These are phyloP conservation scores for Odontocolon sp. DNA, from an alignment of 2,888 invertebrate genomes.

Conservation along the genomic window DNA sequence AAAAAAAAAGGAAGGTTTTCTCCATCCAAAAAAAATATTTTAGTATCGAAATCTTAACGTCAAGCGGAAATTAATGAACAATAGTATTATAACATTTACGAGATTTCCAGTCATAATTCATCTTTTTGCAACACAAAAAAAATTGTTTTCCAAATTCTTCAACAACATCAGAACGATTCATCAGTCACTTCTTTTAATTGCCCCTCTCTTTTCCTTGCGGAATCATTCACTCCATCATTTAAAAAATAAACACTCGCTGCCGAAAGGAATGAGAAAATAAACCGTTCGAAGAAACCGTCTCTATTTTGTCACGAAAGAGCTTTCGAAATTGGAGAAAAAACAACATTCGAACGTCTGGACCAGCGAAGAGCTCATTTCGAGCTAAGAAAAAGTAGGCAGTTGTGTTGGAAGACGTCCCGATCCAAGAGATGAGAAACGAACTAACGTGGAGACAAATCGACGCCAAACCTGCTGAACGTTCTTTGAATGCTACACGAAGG, in stretches of 20 bases:
- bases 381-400: neutral
- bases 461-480: conserved; percentile 10
- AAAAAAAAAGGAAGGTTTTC: too few species aligned
- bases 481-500: conserved; percentile 5
- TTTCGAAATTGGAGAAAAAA: conserved; percentile 43
- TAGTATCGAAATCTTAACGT: too few species aligned
- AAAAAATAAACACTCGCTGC: conserved; percentile 34
- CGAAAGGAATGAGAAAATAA: conserved; percentile 39
- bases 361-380: neutral
- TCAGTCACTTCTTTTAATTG: neutral
- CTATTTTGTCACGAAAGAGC: conserved; percentile 10
- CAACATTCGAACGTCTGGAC: conserved; percentile 10
- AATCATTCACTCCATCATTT: conserved; percentile 17
- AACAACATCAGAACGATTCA: neutral
- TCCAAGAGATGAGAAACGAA: conserved; percentile 36
- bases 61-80: too few species aligned
- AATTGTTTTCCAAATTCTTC: neutral
- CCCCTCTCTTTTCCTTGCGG: neutral
- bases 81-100: too few species aligned
- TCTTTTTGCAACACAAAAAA: neutral
- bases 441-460: conserved; percentile 53
- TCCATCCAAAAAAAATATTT: too few species aligned
- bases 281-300: conserved; percentile 22
- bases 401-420: conserved; percentile 5
- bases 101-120: too few species aligned